Evolutionary conservation across 2,113 vertebrate genomes (phyloP).

Genomic region (Cynoglossus semilaevis): DNA sequence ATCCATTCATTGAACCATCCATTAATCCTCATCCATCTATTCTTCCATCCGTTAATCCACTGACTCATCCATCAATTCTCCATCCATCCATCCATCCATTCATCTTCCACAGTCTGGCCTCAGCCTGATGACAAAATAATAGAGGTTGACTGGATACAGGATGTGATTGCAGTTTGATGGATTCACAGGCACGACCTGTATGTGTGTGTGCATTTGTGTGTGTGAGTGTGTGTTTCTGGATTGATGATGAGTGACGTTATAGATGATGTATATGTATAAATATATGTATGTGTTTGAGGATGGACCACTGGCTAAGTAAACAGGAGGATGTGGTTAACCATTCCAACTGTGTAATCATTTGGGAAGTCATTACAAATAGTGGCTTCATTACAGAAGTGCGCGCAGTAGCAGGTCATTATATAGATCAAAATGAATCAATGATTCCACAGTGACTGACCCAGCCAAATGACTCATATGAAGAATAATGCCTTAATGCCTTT

Average conservation of each 20-base stretch:
- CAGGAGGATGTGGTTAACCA: conserved; percentile 12
- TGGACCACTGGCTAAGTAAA: conserved; percentile 1
- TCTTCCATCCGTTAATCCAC: no score
- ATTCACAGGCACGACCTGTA: conserved; percentile 3
- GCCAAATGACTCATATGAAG: conserved; percentile 47
- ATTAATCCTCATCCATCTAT: no score
- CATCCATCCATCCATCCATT: conserved; percentile 31
- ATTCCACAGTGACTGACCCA: conserved; percentile 16
- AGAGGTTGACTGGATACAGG: conserved; percentile 44
- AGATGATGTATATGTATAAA: neutral
- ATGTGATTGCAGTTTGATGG: conserved; percentile 12
- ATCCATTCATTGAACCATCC: no score
- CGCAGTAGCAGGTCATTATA: conserved; percentile 23
- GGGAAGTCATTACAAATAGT: conserved; percentile 37
- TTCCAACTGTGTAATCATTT: conserved; percentile 32
- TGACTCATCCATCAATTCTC: no score
- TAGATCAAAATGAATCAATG: conserved; percentile 50
- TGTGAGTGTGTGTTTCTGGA: conserved; percentile 17
- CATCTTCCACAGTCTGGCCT: conserved; percentile 7
- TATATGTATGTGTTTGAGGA: neutral
- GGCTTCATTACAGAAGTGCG: conserved; percentile 22
- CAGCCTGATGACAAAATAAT: conserved; percentile 58
- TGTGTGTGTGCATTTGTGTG: conserved; percentile 8
- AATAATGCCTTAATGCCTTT: conserved; percentile 21
- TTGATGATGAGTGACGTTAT: no score